Evolutionary conservation across 2,113 vertebrate species (phyloP).

Genomic region (Pseudonaja textilis): DNA sequence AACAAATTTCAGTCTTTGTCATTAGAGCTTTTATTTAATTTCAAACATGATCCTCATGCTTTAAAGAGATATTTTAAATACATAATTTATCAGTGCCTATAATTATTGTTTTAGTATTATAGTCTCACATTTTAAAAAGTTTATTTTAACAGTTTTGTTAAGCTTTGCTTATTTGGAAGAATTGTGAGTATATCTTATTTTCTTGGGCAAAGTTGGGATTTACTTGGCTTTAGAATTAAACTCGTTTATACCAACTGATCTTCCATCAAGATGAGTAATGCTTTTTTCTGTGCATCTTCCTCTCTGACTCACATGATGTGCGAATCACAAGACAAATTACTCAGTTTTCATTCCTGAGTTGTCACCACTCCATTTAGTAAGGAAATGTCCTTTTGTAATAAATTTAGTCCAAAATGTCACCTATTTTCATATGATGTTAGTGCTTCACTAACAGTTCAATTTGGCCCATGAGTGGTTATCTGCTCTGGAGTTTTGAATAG

Average conservation of each 20-base stretch:
- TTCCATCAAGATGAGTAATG: conserved; percentile 1
- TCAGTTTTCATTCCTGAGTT: not conserved
- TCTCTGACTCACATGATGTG: conserved; percentile 12
- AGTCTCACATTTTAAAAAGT: not conserved
- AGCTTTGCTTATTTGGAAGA: not conserved
- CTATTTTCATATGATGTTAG: not conserved
- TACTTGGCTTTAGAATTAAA: not conserved
- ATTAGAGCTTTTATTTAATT: not conserved
- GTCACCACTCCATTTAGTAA: not conserved
- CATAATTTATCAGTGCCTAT: not conserved
- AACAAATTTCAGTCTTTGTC: not conserved
- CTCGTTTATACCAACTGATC: not conserved
- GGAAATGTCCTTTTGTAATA: not conserved
- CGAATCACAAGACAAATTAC: not conserved
- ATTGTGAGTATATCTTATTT: not conserved
- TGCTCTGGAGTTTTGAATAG: not conserved
- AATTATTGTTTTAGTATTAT: not conserved
- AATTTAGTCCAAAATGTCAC: not conserved
- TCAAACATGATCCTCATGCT: not conserved
- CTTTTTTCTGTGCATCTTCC: not conserved
- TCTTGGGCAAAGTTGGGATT: not conserved
- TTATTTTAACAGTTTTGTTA: not conserved
- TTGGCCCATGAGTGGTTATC: not conserved
- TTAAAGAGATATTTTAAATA: not conserved
- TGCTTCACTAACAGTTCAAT: not conserved